These are phyloP conservation scores for Conops quadrifasciatus DNA, from an alignment of 2,888 invertebrate species.

Conservation along the genomic window DNA sequence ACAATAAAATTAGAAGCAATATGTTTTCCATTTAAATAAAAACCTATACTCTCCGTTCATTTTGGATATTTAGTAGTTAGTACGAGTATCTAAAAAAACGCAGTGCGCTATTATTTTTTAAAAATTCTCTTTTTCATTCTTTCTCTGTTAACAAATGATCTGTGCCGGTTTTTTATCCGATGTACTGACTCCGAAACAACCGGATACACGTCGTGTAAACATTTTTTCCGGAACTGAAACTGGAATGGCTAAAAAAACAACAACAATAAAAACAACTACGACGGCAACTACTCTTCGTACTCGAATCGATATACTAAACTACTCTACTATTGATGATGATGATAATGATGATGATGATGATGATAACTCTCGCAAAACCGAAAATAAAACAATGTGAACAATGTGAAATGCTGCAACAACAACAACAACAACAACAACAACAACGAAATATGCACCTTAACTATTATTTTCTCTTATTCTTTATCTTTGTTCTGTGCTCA, in stretches of 20 bases:
- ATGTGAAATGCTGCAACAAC: not conserved
- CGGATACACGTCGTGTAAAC: conserved; percentile 25
- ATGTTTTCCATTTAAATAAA: no score
- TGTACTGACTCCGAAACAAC: conserved; percentile 16
- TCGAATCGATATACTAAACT: conserved; percentile 48
- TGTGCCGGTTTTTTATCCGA: conserved; percentile 7
- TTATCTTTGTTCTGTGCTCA: not conserved
- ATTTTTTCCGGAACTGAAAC: conserved; percentile 25
- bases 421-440: conserved; percentile 11
- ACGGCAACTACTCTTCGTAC: conserved; percentile 42
- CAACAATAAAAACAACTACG: conserved; percentile 38
- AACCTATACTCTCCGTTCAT: no score
- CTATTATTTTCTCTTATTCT: conserved; percentile 18
- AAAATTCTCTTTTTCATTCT: not conserved
- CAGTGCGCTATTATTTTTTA: not conserved
- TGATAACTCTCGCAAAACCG: conserved; percentile 46
- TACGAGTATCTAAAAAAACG: no score
- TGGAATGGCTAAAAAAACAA: conserved; percentile 30
- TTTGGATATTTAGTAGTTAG: no score
- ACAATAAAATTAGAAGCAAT: no score
- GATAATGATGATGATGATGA: conserved; percentile 48
- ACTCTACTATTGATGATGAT: conserved; percentile 41
- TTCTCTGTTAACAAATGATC: no score
- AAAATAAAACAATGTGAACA: conserved; percentile 21
- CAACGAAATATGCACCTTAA: conserved; percentile 15